Evolutionary conservation across 2,888 invertebrate species (phyloP).

Genomic region (Acrobasis consociella): DNA sequence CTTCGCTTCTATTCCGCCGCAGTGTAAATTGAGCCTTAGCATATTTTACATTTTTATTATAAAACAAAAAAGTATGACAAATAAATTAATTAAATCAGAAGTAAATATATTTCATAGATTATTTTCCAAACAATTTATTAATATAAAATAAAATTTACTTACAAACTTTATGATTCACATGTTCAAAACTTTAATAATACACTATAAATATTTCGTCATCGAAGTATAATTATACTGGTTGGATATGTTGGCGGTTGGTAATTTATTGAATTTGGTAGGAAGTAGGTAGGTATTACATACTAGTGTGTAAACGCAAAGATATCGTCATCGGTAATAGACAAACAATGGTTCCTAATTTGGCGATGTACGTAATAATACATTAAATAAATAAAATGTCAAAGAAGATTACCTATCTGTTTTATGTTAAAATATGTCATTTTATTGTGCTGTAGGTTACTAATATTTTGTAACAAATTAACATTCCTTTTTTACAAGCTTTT

Average conservation of each 20-base stretch:
- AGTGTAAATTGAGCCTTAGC: no score
- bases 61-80: no score
- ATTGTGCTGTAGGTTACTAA: no score
- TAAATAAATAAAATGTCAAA: not conserved
- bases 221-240: conserved; percentile 7
- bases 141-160: not conserved
- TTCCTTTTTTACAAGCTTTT: no score
- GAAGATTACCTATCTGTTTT: no score
- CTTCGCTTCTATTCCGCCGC: no score
- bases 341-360: not conserved
- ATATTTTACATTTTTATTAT: no score
- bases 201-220: conserved; percentile 7
- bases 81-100: no score
- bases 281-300: no score
- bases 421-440: no score
- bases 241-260: not conserved
- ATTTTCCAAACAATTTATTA: not conserved
- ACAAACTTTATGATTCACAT: not conserved
- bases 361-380: not conserved
- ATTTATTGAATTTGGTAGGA: conserved; percentile 3
- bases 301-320: not conserved
- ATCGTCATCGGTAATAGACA: not conserved
- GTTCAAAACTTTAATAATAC: not conserved
- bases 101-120: no score
- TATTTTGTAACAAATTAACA: no score